Evolutionary conservation across 1,140 invertebrate genomes (phyloP).

Genomic region (roundworm (Caenorhabditis elegans)): WBcel235 BX284602.5:7043001-7043500

Average conservation of each 20-base stretch:
- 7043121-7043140: constrained; percentile 88
- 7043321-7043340: constrained; percentile 71
- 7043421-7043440: constrained; percentile 36
- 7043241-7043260: constrained; percentile 89
- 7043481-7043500: too few relatives aligned
- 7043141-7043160: constrained; percentile 89
- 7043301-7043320: constrained; percentile 53
- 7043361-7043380: constrained; percentile 83
- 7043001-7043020: too few relatives aligned
- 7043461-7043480: constrained; percentile 34
- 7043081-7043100: constrained; percentile 87
- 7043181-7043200: constrained; percentile 95
- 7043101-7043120: constrained; percentile 83
- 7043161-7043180: constrained; percentile 88
- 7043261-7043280: constrained; percentile 83
- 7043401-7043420: constrained; percentile 31
- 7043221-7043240: constrained; percentile 91
- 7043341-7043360: constrained; percentile 89
- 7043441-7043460: constrained; percentile 41
- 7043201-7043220: constrained; percentile 87
- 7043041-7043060: too few relatives aligned
- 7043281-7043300: constrained; percentile 71
- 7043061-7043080: constrained; percentile 92
- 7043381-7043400: constrained; percentile 38
- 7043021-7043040: too few relatives aligned